Conservation (phyloP, 1,140 invertebrate genomes). For the Scaptodrosophila lebanonensis region DNA sequence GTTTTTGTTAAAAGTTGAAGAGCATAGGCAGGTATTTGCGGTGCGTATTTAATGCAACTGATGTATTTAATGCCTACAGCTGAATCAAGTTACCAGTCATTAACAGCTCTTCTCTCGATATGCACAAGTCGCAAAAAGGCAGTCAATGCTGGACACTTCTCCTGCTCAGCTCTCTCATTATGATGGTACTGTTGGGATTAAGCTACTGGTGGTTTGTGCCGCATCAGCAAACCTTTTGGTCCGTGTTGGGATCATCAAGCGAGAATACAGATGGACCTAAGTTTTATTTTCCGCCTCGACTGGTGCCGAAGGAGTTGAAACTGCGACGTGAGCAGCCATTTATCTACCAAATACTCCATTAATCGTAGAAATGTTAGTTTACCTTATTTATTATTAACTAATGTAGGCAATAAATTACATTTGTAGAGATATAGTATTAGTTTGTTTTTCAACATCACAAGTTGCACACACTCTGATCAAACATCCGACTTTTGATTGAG, state of each 20-base stretch:
- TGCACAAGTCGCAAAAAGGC: constrained; percentile 38
- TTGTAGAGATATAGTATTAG: constrained; percentile 35
- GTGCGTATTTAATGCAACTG: too few relatives aligned
- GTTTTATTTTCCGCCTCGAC: constrained; percentile 34
- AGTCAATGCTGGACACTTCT: constrained; percentile 41
- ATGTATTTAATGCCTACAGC: background rate
- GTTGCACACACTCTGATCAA: constrained; percentile 64
- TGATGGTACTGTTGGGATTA: constrained; percentile 30
- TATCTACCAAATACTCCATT: constrained; percentile 57
- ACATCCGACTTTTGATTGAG: constrained; percentile 83
- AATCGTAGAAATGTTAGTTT: constrained; percentile 3
- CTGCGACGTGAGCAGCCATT: constrained; percentile 38
- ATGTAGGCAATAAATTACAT: constrained; percentile 59
- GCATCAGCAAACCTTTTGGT: constrained; percentile 27
- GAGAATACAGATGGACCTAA: background rate
- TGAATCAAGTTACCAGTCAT: background rate
- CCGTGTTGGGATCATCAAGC: constrained; percentile 9
- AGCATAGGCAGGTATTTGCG: too few relatives aligned
- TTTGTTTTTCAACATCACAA: constrained; percentile 47
- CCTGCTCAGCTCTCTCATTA: constrained; percentile 32
- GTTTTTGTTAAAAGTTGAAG: too few relatives aligned
- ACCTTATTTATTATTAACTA: constrained; percentile 39
- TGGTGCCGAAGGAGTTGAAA: constrained; percentile 43
- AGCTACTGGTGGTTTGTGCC: constrained; percentile 54
- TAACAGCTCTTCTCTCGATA: background rate